These are phyloP conservation scores for Etheostoma spectabile DNA, from an alignment of 2,113 vertebrate genomes.

Conservation along the genomic window DNA sequence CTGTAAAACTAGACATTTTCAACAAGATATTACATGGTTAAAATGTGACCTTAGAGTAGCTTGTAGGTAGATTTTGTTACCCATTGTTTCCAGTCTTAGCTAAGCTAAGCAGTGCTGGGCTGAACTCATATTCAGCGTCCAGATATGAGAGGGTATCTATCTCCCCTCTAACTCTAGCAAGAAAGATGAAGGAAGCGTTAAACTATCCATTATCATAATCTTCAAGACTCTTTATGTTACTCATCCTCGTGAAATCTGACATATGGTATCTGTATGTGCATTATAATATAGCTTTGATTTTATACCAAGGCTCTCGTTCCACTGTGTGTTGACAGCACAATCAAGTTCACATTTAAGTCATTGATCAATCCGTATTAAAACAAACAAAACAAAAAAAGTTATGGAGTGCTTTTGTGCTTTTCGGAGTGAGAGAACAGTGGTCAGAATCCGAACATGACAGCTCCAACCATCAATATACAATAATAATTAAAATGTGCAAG, in stretches of 20 bases:
- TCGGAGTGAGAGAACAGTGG: slow-evolving; percentile 65
- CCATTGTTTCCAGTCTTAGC: neutral
- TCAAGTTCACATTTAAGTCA: slow-evolving; percentile 74
- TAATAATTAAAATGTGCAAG: slow-evolving; percentile 73
- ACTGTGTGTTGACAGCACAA: slow-evolving; percentile 38
- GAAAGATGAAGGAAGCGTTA: neutral
- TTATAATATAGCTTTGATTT: slow-evolving; percentile 63
- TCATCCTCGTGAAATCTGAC: slow-evolving; percentile 10
- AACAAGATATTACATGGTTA: neutral
- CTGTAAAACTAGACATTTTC: neutral
- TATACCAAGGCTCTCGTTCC: slow-evolving; percentile 67
- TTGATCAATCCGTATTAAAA: slow-evolving; percentile 69
- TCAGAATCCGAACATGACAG: slow-evolving; percentile 58
- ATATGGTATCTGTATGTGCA: slow-evolving; percentile 63
- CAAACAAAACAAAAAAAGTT: slow-evolving; percentile 16
- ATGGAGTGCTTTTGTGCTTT: slow-evolving; percentile 71
- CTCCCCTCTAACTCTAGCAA: neutral
- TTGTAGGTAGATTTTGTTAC: neutral
- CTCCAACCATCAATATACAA: slow-evolving; percentile 50
- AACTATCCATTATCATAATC: neutral
- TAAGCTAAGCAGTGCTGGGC: neutral
- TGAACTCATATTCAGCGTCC: slow-evolving; percentile 13
- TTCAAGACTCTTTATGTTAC: slow-evolving; percentile 1
- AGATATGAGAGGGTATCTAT: neutral
- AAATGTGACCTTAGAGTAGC: neutral